Conservation (phyloP, 1,140 invertebrate species). For the Aphis craccivora region DNA sequence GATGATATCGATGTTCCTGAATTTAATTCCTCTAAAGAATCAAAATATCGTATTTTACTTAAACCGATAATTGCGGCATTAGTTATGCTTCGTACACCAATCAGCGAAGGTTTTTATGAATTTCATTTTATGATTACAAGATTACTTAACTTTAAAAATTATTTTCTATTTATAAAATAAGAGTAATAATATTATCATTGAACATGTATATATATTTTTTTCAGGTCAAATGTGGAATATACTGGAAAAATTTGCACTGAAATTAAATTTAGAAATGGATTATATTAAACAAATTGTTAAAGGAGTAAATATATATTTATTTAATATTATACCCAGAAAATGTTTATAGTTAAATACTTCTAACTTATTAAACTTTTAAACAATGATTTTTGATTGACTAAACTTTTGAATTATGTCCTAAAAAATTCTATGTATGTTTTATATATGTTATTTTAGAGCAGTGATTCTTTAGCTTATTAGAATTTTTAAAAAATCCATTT, state of each 20-base stretch:
- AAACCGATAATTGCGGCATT: slow-evolving; percentile 33
- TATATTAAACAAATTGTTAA: slow-evolving; percentile 15
- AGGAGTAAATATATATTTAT: slow-evolving; percentile 32
- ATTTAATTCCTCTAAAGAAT: not conserved
- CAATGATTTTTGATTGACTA: not conserved
- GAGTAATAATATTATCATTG: not conserved
- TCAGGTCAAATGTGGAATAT: slow-evolving; percentile 52
- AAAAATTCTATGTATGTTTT: not conserved
- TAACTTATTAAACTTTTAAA: too few species aligned
- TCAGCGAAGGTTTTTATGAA: slow-evolving; percentile 48
- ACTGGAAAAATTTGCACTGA: not conserved
- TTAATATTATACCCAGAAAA: not conserved
- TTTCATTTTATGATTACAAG: not conserved
- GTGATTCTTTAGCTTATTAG: not conserved
- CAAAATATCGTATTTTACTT: slow-evolving; percentile 38
- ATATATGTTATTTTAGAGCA: not conserved
- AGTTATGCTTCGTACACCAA: slow-evolving; percentile 40
- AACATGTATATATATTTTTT: not conserved
- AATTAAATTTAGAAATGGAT: slow-evolving; percentile 33
- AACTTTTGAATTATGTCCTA: not conserved
- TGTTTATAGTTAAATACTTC: too few species aligned
- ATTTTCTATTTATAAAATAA: not conserved
- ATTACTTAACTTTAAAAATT: not conserved
- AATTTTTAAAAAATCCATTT: too few species aligned
- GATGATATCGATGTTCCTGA: not conserved